Percentiles rank a stretch among this genome's conserved stretches.
Conservation (phyloP, 2,797 vertebrate genomes). For the Tenualosa ilisha region DNA sequence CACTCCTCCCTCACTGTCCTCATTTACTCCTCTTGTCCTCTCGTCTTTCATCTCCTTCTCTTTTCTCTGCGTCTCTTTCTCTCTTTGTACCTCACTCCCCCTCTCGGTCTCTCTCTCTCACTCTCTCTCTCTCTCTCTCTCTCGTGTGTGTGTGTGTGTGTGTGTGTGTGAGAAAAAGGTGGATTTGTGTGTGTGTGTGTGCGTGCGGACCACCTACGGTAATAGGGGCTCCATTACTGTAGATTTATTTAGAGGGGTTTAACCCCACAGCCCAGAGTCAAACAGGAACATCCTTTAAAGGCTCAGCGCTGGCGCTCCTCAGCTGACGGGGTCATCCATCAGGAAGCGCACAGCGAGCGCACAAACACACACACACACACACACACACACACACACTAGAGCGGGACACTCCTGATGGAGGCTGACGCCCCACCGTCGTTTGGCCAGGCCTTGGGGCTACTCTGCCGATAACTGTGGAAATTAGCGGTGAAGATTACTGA, state of each 20-base stretch:
- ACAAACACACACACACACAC: background rate
- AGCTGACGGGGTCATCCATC: conserved; percentile 54
- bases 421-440: conserved; percentile 55
- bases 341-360: conserved; percentile 20
- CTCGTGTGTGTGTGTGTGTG: background rate
- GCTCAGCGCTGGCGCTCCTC: conserved; percentile 41
- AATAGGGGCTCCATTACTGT: conserved; percentile 49
- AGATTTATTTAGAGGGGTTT: conserved; percentile 59
- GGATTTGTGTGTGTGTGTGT: conserved; percentile 21
- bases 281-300: conserved; percentile 59
- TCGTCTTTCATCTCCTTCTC: conserved; percentile 1
- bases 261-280: conserved; percentile 58
- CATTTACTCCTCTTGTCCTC: background rate
- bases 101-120: background rate
- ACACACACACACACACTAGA: conserved; percentile 24
- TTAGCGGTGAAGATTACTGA: conserved; percentile 76
- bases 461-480: conserved; percentile 79
- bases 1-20: background rate
- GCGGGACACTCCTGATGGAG: conserved; percentile 50
- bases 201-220: conserved; percentile 50
- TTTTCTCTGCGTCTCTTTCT: background rate
- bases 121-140: background rate
- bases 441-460: conserved; percentile 66
- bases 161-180: background rate
- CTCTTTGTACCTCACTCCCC: background rate